Evolutionary conservation across 2,113 vertebrate genomes (phyloP).

Genomic region (Xyrauchen texanus): DNA sequence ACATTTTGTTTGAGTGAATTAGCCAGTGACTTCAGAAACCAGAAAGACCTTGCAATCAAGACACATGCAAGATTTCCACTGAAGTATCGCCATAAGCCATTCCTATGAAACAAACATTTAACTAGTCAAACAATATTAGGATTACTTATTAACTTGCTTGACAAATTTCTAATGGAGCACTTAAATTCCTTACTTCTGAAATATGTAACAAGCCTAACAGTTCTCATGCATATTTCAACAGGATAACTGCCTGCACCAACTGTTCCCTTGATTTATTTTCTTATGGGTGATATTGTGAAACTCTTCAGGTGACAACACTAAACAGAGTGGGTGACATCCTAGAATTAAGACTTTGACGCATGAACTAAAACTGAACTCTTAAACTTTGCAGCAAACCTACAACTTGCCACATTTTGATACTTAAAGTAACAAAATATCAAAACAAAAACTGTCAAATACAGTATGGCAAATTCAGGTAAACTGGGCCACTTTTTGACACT

Average conservation of each 20-base stretch:
- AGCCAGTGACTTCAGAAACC: too few species aligned
- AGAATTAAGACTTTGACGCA: too few species aligned
- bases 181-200: not conserved
- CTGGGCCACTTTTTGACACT: too few species aligned
- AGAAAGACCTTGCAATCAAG: not conserved
- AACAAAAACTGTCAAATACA: too few species aligned
- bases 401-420: not conserved
- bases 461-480: too few species aligned
- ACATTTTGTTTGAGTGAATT: not conserved
- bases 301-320: not conserved
- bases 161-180: not conserved
- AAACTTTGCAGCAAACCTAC: not conserved
- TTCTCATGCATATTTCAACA: not conserved
- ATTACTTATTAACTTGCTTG: not conserved
- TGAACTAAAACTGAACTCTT: not conserved
- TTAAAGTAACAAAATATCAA: too few species aligned
- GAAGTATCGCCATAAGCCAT: not conserved
- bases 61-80: not conserved
- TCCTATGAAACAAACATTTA: not conserved
- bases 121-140: not conserved
- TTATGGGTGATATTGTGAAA: slow-evolving; percentile 21
- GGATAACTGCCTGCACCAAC: slow-evolving; percentile 32
- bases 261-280: slow-evolving; percentile 28
- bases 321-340: not conserved
- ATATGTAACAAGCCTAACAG: too few species aligned